phyloP scores from a whole-genome alignment of 2,797 vertebrate species.

The Semaprochilodus insignis region DNA sequence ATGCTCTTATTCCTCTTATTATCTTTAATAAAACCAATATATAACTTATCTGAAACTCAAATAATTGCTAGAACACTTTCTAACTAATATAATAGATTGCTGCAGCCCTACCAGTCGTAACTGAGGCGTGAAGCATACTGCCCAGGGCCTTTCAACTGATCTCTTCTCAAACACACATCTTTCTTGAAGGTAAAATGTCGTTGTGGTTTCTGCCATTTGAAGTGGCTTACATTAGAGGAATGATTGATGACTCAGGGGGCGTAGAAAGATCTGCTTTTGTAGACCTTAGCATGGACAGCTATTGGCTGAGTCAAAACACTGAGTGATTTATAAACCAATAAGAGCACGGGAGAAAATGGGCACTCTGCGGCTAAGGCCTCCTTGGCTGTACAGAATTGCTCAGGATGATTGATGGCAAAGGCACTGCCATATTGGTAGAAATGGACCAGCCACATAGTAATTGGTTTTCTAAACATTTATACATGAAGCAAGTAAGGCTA shows the following conservation, averaged over 20 bases:
- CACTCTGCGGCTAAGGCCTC: neutral
- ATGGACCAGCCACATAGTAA: conserved; percentile 3
- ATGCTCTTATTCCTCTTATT: no score
- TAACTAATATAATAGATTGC: no score
- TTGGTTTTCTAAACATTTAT: conserved; percentile 6
- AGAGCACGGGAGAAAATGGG: neutral
- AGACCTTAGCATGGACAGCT: conserved; percentile 9
- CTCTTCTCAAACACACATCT: neutral
- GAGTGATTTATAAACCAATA: conserved; percentile 26
- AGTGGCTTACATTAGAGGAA: neutral
- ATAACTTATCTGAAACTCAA: no score
- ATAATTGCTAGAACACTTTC: no score
- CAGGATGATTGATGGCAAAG: conserved; percentile 3
- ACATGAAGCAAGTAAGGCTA: neutral
- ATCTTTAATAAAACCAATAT: no score
- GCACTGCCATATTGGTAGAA: neutral
- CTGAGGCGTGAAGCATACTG: neutral
- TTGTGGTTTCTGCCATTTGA: neutral
- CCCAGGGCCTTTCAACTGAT: neutral
- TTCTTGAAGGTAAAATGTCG: neutral
- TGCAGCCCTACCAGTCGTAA: neutral
- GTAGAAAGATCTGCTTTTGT: neutral
- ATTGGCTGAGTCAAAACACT: conserved; percentile 1
- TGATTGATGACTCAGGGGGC: neutral
- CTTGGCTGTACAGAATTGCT: neutral